Conservation (phyloP, 2,113 vertebrate species). For the Sarotherodon lohbergeri region DNA sequence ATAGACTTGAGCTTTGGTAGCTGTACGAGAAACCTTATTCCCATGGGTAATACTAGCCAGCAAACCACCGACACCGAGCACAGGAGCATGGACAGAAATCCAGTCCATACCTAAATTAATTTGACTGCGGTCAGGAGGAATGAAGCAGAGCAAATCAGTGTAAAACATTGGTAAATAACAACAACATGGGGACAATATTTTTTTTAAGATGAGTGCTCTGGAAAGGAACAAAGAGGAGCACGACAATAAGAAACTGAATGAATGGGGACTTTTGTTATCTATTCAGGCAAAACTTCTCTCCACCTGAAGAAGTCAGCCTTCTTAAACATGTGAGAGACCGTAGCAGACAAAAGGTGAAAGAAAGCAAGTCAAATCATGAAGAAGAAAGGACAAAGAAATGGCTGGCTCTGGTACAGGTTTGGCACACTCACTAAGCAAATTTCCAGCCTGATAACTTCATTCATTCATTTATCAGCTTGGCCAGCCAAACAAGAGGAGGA, state of each 20-base stretch:
- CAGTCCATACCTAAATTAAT: not conserved
- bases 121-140: not conserved
- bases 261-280: not conserved
- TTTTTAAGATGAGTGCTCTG: not conserved
- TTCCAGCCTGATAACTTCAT: not conserved
- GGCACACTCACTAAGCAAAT: not conserved
- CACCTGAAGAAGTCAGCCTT: not conserved
- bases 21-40: constrained; percentile 54
- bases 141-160: not conserved
- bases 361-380: not conserved
- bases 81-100: constrained; percentile 15
- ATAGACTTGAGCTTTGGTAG: constrained; percentile 28
- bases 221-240: not conserved
- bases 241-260: not conserved
- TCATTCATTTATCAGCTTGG: constrained; percentile 47
- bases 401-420: not conserved
- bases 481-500: not conserved
- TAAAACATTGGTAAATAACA: not conserved
- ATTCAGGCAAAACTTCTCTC: constrained; percentile 15
- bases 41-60: constrained; percentile 33
- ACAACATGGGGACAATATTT: not conserved
- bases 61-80: not conserved
- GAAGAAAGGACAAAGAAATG: not conserved
- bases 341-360: not conserved
- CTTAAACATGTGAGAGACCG: not conserved